Evolutionary conservation across 2,888 invertebrate genomes (phyloP), one percentile per base, ranked within the genome.

Genomic region (Phania funesta): DNA sequence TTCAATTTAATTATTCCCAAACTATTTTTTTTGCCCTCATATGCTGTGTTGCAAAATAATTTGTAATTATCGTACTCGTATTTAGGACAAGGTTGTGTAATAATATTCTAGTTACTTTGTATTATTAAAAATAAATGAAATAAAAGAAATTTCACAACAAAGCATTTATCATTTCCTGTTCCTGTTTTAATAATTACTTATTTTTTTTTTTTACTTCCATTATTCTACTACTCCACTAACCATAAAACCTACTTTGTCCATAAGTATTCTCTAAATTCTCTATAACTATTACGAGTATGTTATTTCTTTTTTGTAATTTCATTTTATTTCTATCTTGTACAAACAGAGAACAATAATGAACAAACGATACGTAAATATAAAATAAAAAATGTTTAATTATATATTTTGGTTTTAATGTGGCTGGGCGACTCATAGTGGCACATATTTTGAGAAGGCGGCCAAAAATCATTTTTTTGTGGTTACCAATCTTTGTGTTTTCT

Each of bases 161-260:
- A 22, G 26, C 16, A 48, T 70, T 46, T 54, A 67, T 68, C 76
- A 81, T 81, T 81, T 81, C 81, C 81, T 73, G 76, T 81, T 81
- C 81, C 81, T 81, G 81, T 68, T 77, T 32, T 9, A 44, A 60
- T 35, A 35, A 20, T 73, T 24, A 20, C 50, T 52, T 26, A 41
- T 26, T 38, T 32, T 7, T 71, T n/a, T 46, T 22, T 68, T 70
- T 70, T 62, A 56, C 35, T 71, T 62, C 71, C 56, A 71, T 74
- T 64, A 82, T 71, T 74, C 74, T 71, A 81, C 65, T 83, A 82
- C 68, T 83, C 82, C 80, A 84, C 83, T 84, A 83, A 84, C 84
- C 84, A 83, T 83, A 83, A 84, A 84, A 83, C 80, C 83, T 38
- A 77, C 71, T 75, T 84, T 58, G 26, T 18, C 52, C 75, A 58